Percentiles rank a stretch among this genome's conserved stretches.
phyloP scores from a whole-genome alignment of 2,888 invertebrate genomes.

The Fragum whitleyi region DNA sequence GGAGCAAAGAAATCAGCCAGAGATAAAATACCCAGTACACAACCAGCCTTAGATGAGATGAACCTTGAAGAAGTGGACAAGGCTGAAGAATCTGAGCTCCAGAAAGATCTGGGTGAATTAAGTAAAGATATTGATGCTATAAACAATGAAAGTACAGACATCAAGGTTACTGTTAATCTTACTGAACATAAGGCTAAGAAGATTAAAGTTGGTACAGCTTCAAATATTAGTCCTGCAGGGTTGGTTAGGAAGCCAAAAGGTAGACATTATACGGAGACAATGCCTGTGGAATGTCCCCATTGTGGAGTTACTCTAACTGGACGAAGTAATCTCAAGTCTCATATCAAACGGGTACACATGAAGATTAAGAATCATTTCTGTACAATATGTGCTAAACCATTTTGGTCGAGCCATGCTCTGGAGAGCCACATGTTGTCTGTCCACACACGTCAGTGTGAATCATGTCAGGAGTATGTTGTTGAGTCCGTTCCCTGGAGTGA shows the following conservation, averaged over 20 bases:
- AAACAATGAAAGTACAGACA: neutral
- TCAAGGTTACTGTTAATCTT: neutral
- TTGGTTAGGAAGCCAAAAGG: constrained; percentile 36
- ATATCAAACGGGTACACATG: constrained; percentile 52
- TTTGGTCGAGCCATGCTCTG: constrained; percentile 56
- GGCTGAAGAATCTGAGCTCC: constrained; percentile 16
- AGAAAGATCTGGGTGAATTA: constrained; percentile 19
- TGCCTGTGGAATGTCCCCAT: constrained; percentile 55
- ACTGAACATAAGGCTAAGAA: neutral
- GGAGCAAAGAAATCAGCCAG: neutral
- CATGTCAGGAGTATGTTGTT: constrained; percentile 62
- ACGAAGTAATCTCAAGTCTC: constrained; percentile 59
- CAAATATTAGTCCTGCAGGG: neutral
- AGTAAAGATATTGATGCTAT: neutral
- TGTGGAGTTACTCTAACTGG: constrained; percentile 55
- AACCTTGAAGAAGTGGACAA: constrained; percentile 1
- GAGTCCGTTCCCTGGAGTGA: constrained; percentile 64
- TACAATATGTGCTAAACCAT: constrained; percentile 53
- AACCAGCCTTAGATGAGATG: neutral
- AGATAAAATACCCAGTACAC: neutral
- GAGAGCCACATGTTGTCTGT: constrained; percentile 63
- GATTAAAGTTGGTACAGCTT: neutral
- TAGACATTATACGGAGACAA: constrained; percentile 45
- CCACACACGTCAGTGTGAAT: constrained; percentile 60
- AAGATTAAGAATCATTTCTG: constrained; percentile 50